Base-by-base conservation (phyloP, 2,888 invertebrate species). In the Tineola bisselliella region DNA sequence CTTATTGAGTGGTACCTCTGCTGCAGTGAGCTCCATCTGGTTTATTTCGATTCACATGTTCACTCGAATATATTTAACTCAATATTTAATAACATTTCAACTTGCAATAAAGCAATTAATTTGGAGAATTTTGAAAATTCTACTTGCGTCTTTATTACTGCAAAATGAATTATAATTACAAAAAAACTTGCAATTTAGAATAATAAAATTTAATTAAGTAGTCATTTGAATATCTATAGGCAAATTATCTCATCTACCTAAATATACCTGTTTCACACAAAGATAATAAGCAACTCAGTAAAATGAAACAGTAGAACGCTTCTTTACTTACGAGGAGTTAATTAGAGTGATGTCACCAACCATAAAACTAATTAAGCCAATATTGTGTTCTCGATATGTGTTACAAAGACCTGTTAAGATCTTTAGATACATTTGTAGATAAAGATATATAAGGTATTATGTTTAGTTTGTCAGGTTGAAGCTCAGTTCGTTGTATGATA, bases 341-440 rank as follows among this genome's bases (percentile, higher is more conserved):
- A 56, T 56, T 56, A 56, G 48, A 18, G 8, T 56, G 56, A 56
- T 56, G 56, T 56, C 56, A 56, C 56, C 56, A 10, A 56, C 25
- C 25, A 56, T 56, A 56, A 19, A 56, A 56, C 56, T 56, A 56
- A 56, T 56, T 56, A 56, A 56, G 56, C 56, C 56, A 56, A 56
- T 56, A 56, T 54, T 30, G 56, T 19, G 18, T n/a, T 56, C 56
- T 25, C 19, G 17, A 56, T 19, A 56, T 10, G 56, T 6, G 6
- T 8, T 38, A 38, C 10, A 15, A 25, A 18, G 18, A 48, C 8
- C 30, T 19, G 56, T 56, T 56, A 30, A 19, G 56, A 18, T 18
- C 15, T n/a, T n/a, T 48, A 17, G 10, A 10, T 17, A 48, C 15
- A 48, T n/a, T n/a, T n/a, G 48, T 4, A 25, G 2, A 25, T 6